A percentile compares a stretch with the other conserved stretches of the same genome.
These are phyloP conservation scores for Brachyhypopomus occidentalis DNA, from an alignment of 2,113 vertebrate genomes.

Conservation along the genomic window DNA sequence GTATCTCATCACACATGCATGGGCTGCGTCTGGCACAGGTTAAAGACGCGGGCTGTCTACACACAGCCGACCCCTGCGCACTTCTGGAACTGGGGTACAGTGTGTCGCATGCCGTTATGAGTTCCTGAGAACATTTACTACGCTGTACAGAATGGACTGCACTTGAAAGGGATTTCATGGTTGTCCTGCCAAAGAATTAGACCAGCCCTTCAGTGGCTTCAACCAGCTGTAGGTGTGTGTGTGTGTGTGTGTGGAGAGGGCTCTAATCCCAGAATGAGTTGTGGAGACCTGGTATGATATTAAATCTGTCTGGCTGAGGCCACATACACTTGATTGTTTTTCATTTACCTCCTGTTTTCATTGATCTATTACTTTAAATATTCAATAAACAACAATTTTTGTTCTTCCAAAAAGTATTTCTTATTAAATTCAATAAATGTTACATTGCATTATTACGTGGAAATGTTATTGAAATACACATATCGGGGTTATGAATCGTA, in stretches of 20 bases:
- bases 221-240: conserved; percentile 2
- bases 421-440: too few species aligned
- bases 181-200: conserved; percentile 18
- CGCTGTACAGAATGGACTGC: conserved; percentile 16
- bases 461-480: too few species aligned
- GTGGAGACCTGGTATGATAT: neutral
- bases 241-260: conserved; percentile 3
- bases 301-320: neutral
- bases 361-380: too few species aligned
- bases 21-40: neutral
- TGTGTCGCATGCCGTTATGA: neutral
- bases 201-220: neutral
- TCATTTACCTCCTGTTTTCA: too few species aligned
- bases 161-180: neutral
- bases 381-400: too few species aligned
- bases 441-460: too few species aligned
- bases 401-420: too few species aligned
- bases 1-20: too few species aligned
- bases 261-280: neutral
- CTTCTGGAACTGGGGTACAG: neutral
- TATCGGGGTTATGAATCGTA: too few species aligned
- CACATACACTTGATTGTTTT: too few species aligned
- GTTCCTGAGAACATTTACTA: neutral
- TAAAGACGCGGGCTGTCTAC: neutral
- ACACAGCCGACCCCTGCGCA: neutral